These are phyloP conservation scores for Apostichopus japonicus DNA, from an alignment of 35 echinoderm and acorn worm species.

Conservation along the genomic window DNA sequence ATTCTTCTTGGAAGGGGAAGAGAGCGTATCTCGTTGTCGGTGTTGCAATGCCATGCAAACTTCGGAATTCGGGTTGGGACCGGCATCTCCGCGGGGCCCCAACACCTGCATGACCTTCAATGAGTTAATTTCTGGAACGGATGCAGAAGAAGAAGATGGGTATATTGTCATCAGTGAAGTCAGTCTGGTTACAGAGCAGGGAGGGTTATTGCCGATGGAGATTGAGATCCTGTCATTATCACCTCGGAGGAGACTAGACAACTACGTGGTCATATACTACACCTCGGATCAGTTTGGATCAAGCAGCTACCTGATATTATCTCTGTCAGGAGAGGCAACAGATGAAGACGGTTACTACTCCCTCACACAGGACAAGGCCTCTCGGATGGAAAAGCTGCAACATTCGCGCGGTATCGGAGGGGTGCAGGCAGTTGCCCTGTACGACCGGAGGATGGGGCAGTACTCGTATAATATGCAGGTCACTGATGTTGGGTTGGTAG, in stretches of 20 bases:
- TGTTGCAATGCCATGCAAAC: slow-evolving; percentile 57
- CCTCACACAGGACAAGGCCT: slow-evolving; percentile 54
- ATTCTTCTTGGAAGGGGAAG: slow-evolving; percentile 57
- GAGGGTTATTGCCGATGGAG: slow-evolving; percentile 21
- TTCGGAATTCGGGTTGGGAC: slow-evolving; percentile 62
- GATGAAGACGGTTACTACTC: slow-evolving; percentile 58
- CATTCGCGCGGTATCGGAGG: not conserved
- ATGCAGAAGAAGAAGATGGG: not conserved
- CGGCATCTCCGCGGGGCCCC: slow-evolving; percentile 60
- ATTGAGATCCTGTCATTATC: slow-evolving; percentile 72
- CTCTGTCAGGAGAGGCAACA: slow-evolving; percentile 23
- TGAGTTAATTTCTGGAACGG: not conserved
- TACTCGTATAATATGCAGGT: slow-evolving; percentile 57
- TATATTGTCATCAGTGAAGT: slow-evolving; percentile 88
- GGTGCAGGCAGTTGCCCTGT: slow-evolving; percentile 67
- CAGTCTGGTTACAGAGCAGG: not conserved
- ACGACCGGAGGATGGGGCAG: slow-evolving; percentile 26
- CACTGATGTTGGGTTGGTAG: slow-evolving; percentile 53
- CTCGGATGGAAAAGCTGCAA: not conserved
- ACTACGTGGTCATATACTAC: slow-evolving; percentile 65
- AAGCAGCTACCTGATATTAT: slow-evolving; percentile 50
- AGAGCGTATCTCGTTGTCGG: slow-evolving; percentile 72
- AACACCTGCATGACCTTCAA: slow-evolving; percentile 59
- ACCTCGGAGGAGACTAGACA: slow-evolving; percentile 40
- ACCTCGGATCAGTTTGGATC: not conserved